Conservation (phyloP, 1,140 invertebrate genomes). For the Notospermus geniculatus region DNA sequence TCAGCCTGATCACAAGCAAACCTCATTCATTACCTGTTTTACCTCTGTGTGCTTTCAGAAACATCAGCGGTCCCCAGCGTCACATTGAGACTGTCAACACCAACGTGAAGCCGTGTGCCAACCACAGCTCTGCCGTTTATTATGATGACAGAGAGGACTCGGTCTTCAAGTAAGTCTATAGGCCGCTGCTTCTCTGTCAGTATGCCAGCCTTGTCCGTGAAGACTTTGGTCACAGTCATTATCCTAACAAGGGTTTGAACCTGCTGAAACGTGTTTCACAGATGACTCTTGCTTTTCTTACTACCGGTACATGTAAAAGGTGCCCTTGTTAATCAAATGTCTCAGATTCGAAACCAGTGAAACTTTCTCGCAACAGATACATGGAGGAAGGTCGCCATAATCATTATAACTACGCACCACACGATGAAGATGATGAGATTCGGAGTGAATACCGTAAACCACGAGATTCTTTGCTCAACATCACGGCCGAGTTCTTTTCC, state of each 20-base stretch:
- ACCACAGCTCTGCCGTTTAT: constrained; percentile 46
- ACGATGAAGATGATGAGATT: constrained; percentile 44
- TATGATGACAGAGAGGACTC: constrained; percentile 52
- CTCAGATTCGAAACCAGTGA: too few species aligned
- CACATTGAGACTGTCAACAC: constrained; percentile 52
- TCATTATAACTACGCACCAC: constrained; percentile 30
- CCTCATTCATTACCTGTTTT: too few species aligned
- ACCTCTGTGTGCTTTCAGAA: constrained; percentile 34
- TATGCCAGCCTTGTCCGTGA: too few species aligned
- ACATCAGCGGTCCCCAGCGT: constrained; percentile 53
- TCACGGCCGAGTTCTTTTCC: constrained; percentile 86
- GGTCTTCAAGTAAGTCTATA: constrained; percentile 41
- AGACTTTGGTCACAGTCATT: too few species aligned
- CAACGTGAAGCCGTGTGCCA: constrained; percentile 48
- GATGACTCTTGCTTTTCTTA: too few species aligned
- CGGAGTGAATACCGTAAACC: constrained; percentile 81
- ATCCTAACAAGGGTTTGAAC: too few species aligned
- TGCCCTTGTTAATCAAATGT: too few species aligned
- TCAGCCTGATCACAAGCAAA: too few species aligned
- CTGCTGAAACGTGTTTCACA: too few species aligned
- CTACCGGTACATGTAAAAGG: too few species aligned
- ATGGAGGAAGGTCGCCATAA: constrained; percentile 47
- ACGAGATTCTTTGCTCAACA: constrained; percentile 82
- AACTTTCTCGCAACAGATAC: too few species aligned
- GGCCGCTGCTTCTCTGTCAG: too few species aligned